Evolutionary conservation across 2,888 invertebrate species (phyloP), one percentile per base, ranked within the genome.

Genomic region (Xiphydria camelus): DNA sequence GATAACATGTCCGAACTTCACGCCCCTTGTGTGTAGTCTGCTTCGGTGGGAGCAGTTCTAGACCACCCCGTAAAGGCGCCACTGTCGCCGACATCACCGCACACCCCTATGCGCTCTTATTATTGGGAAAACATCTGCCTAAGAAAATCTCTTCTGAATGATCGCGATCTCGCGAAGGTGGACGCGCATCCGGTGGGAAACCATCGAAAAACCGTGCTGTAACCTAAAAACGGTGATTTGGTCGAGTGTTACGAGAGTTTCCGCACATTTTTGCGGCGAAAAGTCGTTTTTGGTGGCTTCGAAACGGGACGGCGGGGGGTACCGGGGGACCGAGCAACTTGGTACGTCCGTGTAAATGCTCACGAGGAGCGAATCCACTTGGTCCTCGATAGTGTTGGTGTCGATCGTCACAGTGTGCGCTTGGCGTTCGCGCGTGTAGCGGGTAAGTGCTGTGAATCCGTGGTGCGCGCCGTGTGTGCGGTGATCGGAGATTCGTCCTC

Each of bases 311-410:
- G 20, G 14, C 26, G 41, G 50, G 51, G 49, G 54, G 45, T 52
- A 48, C 44, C 46, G 60, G 51, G 59, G 47, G 47, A 29, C 15
- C 38, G 37, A 37, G 59, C 47, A 55, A 53, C 58, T 57, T 51
- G 57, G 53, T 54, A 57, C 50, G 54, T 53, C 56, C 45, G 53
- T 55, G 54, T 52, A 51, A 56, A 50, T 51, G 51, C 46, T 53
- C 57, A 51, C 51, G 52, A 29, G 29, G 12, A 29, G 29, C 29
- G 29, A 29, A 29, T 29, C 29, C 26, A 29, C 12, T 29, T 12
- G 29, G 29, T 29, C 29, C 12, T 12, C 6, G 15, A 29, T 29
- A 29, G 29, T 29, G 29, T 29, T 29, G 29, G 29, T 29, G 29
- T 15, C 29, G 29, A 29, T 29, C 7, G 29, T 29, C 29, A 29